Percentiles rank a stretch among this genome's conserved stretches.
Conservation (phyloP, 1,140 invertebrate genomes). For the Stratiolaelaps scimitus region DNA sequence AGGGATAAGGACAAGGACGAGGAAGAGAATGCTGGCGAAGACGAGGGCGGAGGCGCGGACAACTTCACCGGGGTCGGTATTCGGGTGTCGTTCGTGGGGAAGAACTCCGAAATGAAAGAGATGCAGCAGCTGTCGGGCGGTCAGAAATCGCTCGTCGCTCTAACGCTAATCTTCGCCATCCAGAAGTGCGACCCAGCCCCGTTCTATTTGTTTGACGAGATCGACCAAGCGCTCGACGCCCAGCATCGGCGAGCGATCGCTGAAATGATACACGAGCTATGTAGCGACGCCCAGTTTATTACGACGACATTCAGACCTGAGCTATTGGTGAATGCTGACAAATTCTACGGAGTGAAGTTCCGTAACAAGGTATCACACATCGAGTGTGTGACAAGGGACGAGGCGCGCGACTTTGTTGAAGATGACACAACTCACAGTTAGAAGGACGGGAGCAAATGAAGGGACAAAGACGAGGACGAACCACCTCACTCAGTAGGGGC, state of each 20-base stretch:
- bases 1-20: conserved; percentile 44
- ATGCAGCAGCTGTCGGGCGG: conserved; percentile 99
- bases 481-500: too few species aligned
- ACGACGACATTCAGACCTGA: conserved; percentile 98
- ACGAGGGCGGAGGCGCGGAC: conserved; percentile 40
- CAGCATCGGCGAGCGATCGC: conserved; percentile 94
- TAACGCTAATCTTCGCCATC: conserved; percentile 96
- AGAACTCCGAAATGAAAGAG: conserved; percentile 88
- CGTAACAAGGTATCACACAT: conserved; percentile 68
- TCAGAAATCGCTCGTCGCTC: conserved; percentile 93
- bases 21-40: conserved; percentile 38
- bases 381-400: conserved; percentile 56
- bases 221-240: conserved; percentile 91
- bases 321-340: conserved; percentile 89
- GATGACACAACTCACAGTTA: conserved; percentile 85
- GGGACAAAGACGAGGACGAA: too few species aligned
- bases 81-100: conserved; percentile 72
- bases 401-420: conserved; percentile 95
- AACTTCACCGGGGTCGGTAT: conserved; percentile 48
- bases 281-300: conserved; percentile 91
- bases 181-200: conserved; percentile 99
- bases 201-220: conserved; percentile 99
- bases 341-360: conserved; percentile 98
- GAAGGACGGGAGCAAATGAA: too few species aligned
- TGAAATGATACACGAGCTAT: conserved; percentile 96